Evolutionary conservation across 2,888 invertebrate genomes (phyloP).

Genomic region (Eupithecia centaureata): DNA sequence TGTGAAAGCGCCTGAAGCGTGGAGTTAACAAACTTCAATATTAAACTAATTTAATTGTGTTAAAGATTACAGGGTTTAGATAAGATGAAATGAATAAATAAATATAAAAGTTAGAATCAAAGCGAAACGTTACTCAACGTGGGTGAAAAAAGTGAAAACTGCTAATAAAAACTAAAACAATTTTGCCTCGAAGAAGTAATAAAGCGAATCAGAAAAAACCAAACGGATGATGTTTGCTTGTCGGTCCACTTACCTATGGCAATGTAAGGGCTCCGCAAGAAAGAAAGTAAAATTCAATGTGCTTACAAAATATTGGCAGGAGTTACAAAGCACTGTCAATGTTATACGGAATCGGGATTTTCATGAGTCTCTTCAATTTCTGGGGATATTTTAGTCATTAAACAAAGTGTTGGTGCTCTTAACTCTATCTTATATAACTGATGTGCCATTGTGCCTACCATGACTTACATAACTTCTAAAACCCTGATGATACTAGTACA

Average conservation of each 20-base stretch:
- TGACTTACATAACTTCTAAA: slow-evolving; percentile 11
- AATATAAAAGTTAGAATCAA: slow-evolving; percentile 74
- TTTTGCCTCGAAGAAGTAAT: slow-evolving; percentile 54
- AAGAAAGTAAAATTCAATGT: slow-evolving; percentile 83
- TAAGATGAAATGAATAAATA: slow-evolving; percentile 58
- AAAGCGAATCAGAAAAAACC: slow-evolving; percentile 70
- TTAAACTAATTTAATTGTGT: slow-evolving; percentile 33
- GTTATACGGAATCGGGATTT: slow-evolving; percentile 33
- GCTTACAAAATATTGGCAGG: slow-evolving; percentile 72
- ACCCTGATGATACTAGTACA: slow-evolving; percentile 53
- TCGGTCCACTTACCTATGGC: slow-evolving; percentile 82
- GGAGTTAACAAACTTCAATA: slow-evolving; percentile 27
- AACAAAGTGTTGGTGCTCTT: slow-evolving; percentile 22
- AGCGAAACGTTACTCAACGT: slow-evolving; percentile 83
- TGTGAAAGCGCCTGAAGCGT: slow-evolving; percentile 45
- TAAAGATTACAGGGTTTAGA: slow-evolving; percentile 39
- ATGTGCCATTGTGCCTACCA: slow-evolving; percentile 17
- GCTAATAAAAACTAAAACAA: slow-evolving; percentile 64
- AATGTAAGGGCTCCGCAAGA: slow-evolving; percentile 84
- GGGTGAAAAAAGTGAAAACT: slow-evolving; percentile 64
- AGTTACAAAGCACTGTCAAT: slow-evolving; percentile 60
- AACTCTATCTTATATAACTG: slow-evolving; percentile 16
- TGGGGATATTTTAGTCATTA: slow-evolving; percentile 3
- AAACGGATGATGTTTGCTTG: slow-evolving; percentile 67
- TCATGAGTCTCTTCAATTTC: slow-evolving; percentile 14